Percentiles rank a stretch among this genome's conserved stretches.
These are phyloP conservation scores for Gobionotothen gibberifrons DNA, from an alignment of 2,797 vertebrate genomes.

Conservation along the genomic window DNA sequence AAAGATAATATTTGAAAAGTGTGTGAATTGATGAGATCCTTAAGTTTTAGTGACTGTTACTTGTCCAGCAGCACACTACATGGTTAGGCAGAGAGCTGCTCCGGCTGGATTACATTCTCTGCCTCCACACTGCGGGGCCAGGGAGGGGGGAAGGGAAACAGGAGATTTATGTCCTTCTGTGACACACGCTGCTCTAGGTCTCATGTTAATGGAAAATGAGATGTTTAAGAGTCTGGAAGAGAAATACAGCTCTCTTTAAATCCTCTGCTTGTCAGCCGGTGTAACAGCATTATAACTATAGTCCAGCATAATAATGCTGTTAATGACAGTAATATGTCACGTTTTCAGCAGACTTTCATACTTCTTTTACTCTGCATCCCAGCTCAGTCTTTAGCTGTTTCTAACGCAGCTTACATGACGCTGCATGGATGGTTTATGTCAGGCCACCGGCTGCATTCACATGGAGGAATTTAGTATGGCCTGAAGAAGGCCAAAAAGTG, in stretches of 20 bases:
- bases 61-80: constrained; percentile 48
- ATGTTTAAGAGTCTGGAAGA: constrained; percentile 82
- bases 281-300: constrained; percentile 77
- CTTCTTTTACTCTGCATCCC: constrained; percentile 45
- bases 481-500: constrained; percentile 34
- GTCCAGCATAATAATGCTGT: constrained; percentile 70
- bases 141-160: constrained; percentile 69
- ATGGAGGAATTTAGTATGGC: constrained; percentile 34
- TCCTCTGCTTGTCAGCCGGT: constrained; percentile 72
- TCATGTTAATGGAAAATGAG: constrained; percentile 84
- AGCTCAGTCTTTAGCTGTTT: constrained; percentile 29
- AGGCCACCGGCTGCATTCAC: constrained; percentile 30
- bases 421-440: constrained; percentile 38
- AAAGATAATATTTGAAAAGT: background rate
- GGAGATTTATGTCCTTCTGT: constrained; percentile 81
- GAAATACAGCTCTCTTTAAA: constrained; percentile 80
- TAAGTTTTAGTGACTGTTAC: constrained; percentile 22
- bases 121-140: constrained; percentile 67
- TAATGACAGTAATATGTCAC: constrained; percentile 78
- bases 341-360: constrained; percentile 64
- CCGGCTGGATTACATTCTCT: constrained; percentile 67
- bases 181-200: constrained; percentile 81
- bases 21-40: constrained; percentile 4
- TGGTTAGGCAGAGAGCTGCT: constrained; percentile 60
- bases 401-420: constrained; percentile 45